Base-by-base conservation (phyloP, 2,888 invertebrate genomes). In the Acleris laterana region DNA sequence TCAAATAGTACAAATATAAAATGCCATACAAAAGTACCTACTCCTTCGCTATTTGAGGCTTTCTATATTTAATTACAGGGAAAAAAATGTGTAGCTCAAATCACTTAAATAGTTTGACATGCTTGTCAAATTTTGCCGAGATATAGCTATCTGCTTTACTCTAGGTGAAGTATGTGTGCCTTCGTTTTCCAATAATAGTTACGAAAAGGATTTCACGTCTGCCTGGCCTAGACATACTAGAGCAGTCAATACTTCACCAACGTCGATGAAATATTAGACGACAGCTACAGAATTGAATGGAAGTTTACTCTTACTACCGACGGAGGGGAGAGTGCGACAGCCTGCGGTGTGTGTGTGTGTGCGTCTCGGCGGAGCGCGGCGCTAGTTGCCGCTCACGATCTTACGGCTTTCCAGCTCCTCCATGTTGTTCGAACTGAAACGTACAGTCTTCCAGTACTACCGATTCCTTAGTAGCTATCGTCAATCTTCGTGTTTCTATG, bases 301-400 rank as follows among this genome's bases (percentile, higher is more conserved):
- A 38, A 38, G 38, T 38, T 38, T 0, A 11, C 13, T 38, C 38
- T 13, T 38, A 38, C 38, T 13, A 13, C 38, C 38, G 38, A 4
- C 13, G 38, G 4, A 38, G 38, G 13, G 38, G 1, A 38, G 38
- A 38, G 53, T 19, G n/a, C 32, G 16, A 38, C 53, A 11, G 32
- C 9, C 25, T 38, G 46, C 13, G 16, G n/a, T 38, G 46, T 1
- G 60, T 25, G 44, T 13, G 16, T 5, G 44, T 25, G 44, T 13
- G 16, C 2, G 44, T 7, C 52, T 60, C 61, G 67, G 60, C 64
- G 60, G 55, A 58, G 64, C 61, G 50, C 53, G 59, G 13, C 76
- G 86, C 84, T 91, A 93, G 88, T 93, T 93, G 73, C 93, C 93
- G 71, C 91, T 93, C 68, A 90, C 93, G 70, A 93, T 90, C 82